These are phyloP conservation scores for Polyommatus icarus DNA, from an alignment of 2,888 invertebrate species.

Conservation along the genomic window DNA sequence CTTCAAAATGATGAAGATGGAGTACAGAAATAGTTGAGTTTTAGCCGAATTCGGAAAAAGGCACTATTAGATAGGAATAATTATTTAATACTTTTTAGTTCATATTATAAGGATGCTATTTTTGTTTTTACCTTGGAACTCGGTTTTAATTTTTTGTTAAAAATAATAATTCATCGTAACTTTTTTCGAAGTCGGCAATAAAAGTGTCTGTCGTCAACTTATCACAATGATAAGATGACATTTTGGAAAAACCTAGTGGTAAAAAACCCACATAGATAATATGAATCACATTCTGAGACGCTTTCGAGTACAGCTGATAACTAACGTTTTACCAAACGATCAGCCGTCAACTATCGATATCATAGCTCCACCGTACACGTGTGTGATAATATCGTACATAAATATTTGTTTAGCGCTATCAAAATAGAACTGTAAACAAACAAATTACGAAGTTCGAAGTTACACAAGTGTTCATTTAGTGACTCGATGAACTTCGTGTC, in stretches of 20 bases:
- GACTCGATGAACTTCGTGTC: too few species aligned
- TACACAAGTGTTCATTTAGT: too few species aligned
- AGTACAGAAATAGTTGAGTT: too few species aligned
- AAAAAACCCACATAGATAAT: neutral
- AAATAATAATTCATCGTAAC: too few species aligned
- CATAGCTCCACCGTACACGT: neutral
- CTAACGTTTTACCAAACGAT: neutral
- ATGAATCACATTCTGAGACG: neutral
- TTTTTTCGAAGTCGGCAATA: neutral
- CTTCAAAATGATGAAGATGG: too few species aligned
- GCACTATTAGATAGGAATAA: too few species aligned
- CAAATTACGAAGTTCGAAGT: neutral
- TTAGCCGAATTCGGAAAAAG: too few species aligned
- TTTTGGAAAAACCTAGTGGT: neutral
- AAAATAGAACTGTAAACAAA: neutral
- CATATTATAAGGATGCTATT: too few species aligned
- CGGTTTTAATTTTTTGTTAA: too few species aligned
- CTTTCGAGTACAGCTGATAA: neutral
- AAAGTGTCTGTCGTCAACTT: neutral
- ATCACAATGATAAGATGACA: neutral
- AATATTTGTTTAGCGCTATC: neutral
- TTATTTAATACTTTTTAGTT: too few species aligned
- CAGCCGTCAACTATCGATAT: neutral
- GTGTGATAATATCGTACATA: neutral
- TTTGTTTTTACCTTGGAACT: too few species aligned